phyloP scores from a whole-genome alignment of 2,113 vertebrate species.

The Uropsilus gracilis region DNA sequence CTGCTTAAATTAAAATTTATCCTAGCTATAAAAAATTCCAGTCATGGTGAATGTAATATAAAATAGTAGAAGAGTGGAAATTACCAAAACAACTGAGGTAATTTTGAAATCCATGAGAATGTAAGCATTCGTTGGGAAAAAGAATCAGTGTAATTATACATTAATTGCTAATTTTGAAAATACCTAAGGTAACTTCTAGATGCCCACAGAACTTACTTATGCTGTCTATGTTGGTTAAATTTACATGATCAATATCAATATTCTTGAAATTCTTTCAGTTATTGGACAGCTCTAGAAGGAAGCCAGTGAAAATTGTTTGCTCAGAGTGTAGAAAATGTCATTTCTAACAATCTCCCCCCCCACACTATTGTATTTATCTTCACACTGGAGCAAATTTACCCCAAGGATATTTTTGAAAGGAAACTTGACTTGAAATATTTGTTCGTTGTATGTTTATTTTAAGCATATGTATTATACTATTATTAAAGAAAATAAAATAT shows the following conservation, averaged over 20 bases:
- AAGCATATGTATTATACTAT: neutral
- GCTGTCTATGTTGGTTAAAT: neutral
- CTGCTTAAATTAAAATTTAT: neutral
- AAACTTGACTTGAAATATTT: neutral
- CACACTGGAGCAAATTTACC: neutral
- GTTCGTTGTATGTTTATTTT: neutral
- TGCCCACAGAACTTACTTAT: neutral
- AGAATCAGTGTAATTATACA: neutral
- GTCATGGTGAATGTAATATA: neutral
- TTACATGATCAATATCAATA: neutral
- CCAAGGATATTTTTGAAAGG: neutral
- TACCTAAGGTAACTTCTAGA: neutral
- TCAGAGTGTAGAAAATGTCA: neutral
- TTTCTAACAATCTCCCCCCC: neutral
- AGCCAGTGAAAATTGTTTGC: neutral
- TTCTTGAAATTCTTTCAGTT: neutral
- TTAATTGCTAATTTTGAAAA: constrained; percentile 5
- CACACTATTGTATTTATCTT: neutral
- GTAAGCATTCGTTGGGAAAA: neutral
- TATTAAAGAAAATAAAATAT: neutral
- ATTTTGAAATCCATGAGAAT: neutral
- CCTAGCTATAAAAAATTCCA: neutral
- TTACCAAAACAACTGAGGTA: neutral
- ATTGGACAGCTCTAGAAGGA: neutral
- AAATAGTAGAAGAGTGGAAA: neutral